A percentile compares a stretch with the other conserved stretches of the same genome.
phyloP scores from a whole-genome alignment of 2,888 invertebrate species.

The Leucoptera coffeella region DNA sequence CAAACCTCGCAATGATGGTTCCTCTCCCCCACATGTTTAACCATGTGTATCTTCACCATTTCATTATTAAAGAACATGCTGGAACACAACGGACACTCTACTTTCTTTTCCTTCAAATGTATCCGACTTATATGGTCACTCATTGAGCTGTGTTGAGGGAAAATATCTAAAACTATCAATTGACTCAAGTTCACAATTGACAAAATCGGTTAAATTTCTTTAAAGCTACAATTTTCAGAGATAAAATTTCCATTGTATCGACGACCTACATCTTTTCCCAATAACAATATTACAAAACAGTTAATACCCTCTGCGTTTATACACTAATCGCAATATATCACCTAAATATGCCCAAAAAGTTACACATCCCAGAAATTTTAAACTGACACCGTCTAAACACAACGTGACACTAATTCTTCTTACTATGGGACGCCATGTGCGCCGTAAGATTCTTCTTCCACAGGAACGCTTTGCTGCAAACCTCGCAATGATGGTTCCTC shows the following conservation, averaged over 20 bases:
- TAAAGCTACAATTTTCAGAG: too few species aligned
- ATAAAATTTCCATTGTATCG: background rate
- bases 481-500: slow-evolving; percentile 26
- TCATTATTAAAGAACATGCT: slow-evolving; percentile 39
- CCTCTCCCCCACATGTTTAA: slow-evolving; percentile 40
- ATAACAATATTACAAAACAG: slow-evolving; percentile 1
- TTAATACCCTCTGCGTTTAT: too few species aligned
- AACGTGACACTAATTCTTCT: slow-evolving; percentile 1
- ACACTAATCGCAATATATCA: too few species aligned
- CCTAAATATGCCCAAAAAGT: too few species aligned
- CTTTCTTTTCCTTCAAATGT: slow-evolving; percentile 31
- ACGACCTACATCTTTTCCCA: background rate
- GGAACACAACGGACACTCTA: slow-evolving; percentile 31
- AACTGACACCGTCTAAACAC: too few species aligned
- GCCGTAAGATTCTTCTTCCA: slow-evolving; percentile 36
- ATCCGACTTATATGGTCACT: slow-evolving; percentile 34
- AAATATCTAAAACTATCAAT: too few species aligned
- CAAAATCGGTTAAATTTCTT: too few species aligned
- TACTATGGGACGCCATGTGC: slow-evolving; percentile 34
- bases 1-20: slow-evolving; percentile 36
- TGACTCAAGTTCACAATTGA: too few species aligned
- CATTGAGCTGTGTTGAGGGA: slow-evolving; percentile 40
- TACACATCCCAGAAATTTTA: too few species aligned
- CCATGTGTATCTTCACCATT: slow-evolving; percentile 45
- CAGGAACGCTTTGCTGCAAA: slow-evolving; percentile 31